These are phyloP conservation scores for Zalophus californianus DNA, from an alignment of 2,797 vertebrate genomes.

Conservation along the genomic window DNA sequence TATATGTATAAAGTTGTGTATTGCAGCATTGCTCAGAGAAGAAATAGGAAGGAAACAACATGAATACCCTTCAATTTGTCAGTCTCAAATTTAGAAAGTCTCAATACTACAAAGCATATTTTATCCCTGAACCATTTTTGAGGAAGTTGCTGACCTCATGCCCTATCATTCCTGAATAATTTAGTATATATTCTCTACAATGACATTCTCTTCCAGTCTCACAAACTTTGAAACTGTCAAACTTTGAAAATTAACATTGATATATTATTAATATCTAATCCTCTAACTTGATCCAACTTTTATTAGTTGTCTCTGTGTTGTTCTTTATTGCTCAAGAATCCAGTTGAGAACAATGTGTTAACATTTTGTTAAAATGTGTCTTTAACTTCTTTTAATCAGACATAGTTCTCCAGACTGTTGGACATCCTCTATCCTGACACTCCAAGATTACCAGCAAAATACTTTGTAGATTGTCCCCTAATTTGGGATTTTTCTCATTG, in stretches of 20 bases:
- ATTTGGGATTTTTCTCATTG: background rate
- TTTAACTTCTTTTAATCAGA: background rate
- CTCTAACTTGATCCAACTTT: background rate
- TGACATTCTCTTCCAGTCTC: background rate
- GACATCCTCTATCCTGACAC: background rate
- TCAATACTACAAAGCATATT: background rate
- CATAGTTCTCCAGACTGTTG: background rate
- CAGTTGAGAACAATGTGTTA: background rate
- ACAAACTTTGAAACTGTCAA: background rate
- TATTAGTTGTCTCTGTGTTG: background rate
- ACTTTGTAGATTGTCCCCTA: background rate
- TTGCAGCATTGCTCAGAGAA: background rate
- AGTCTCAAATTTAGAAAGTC: background rate
- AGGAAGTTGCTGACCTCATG: background rate
- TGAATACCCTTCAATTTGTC: background rate
- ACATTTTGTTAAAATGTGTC: background rate
- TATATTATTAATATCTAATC: background rate
- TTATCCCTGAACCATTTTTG: background rate
- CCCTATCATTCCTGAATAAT: background rate
- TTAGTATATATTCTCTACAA: background rate
- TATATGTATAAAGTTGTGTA: background rate
- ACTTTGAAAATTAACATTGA: background rate
- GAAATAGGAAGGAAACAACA: background rate
- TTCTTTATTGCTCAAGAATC: background rate
- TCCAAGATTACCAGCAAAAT: background rate